Evolutionary conservation across 2,888 invertebrate genomes (phyloP), one percentile per base, ranked within the genome.

Genomic region (Caenorhabditis angaria): DNA sequence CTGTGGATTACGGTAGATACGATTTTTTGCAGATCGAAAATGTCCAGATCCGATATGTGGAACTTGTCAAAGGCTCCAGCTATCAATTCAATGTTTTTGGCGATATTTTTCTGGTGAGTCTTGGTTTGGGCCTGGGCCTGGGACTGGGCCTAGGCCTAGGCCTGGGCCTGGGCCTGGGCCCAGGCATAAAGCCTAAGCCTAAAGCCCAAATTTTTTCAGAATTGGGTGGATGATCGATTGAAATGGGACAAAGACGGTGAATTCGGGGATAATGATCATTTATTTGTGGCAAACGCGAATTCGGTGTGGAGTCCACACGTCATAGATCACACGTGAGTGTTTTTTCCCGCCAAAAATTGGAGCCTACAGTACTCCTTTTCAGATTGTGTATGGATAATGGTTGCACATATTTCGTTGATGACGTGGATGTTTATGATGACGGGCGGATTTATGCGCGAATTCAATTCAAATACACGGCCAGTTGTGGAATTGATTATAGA

Each of bases 81-180:
- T 77, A 80, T 65, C 83, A 85, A 50, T 85, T 85, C 75, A 78
- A 79, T 55, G 70, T 85, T 27, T 79, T 76, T 63, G 85, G 85
- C 1, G 82, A 83, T 50, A 70, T 85, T 47, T 79, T 70, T 29
- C 32, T 85, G 69, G 82, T 82, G 61, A 62, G 56, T 24, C 18
- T 5, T 12, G 41, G 51, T 4, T 3, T 22, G n/a, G n/a, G n/a
- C n/a, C n/a, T n/a, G n/a, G n/a, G n/a, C n/a, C n/a, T n/a, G n/a
- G n/a, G n/a, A n/a, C n/a, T n/a, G n/a, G n/a, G n/a, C n/a, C n/a
- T n/a, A n/a, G n/a, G n/a, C n/a, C n/a, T n/a, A n/a, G n/a, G n/a
- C n/a, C n/a, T n/a, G n/a, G n/a, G n/a, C n/a, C n/a, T n/a, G n/a
- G n/a, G n/a, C n/a, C n/a, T n/a, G n/a, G n/a, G n/a, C n/a, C n/a